Evolutionary conservation across 2,888 invertebrate species (phyloP), one percentile per base, ranked within the genome.

Genomic region (Cabera pusaria): DNA sequence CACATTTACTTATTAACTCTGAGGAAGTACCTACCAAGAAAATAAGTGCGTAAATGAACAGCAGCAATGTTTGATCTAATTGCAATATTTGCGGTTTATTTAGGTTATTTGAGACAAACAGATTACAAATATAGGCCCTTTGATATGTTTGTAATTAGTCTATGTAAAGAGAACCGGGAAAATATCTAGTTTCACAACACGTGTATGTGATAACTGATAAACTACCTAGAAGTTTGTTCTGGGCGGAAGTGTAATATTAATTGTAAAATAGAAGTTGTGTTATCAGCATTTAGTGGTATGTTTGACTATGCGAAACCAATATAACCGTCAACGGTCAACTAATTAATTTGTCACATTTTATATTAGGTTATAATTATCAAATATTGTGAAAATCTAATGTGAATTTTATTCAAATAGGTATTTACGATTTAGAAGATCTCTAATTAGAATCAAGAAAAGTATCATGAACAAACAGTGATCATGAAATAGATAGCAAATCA

Each of bases 121-220:
- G 29, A 42, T 36, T 26, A 22, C 63, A 65, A 71, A 69, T 46
- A 69, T 31, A 56, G 41, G 51, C 45, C 52, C 56, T 59, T 51
- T 49, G 59, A 56, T 50, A 38, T 53, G 50, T 59, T 43, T 36
- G 43, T 69, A 70, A 71, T 68, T 67, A 66, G 67, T 64, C 51
- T 60, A 59, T 65, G 57, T 59, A 69, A 65, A 70, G 59, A 54
- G 45, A 39, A 59, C 49, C 45, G 55, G 60, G 53, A 62, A 65
- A 56, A 64, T 61, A 75, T 67, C 73, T 70, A 72, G 74, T 65
- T 73, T 58, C 54, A 44, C 27, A 44, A 52, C 74, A 67, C 74
- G 76, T 74, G 76, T 68, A 75, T 26, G 67, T 34, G 72, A 74
- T 72, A 75, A 73, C n/a, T n/a, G n/a, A n/a, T n/a, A n/a, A n/a